A percentile compares a stretch with the other conserved stretches of the same genome.
These are phyloP conservation scores for Eulemur coronatus DNA, from an alignment of 2,797 vertebrate genomes.

Conservation along the genomic window DNA sequence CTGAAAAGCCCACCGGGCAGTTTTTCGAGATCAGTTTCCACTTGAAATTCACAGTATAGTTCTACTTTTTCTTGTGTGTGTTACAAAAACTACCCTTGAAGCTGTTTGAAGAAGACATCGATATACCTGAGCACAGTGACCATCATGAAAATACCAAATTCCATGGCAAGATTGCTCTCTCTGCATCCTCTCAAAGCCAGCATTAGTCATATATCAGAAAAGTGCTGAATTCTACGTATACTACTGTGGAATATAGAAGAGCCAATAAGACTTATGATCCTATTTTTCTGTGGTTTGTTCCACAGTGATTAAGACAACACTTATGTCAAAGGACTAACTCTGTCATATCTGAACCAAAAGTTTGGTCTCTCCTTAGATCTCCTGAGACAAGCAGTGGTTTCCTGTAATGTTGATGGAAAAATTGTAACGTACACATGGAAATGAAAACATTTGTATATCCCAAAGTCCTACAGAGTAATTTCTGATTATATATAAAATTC, in stretches of 20 bases:
- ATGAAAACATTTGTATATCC: background rate
- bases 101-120: background rate
- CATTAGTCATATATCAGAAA: background rate
- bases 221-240: background rate
- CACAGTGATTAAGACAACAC: background rate
- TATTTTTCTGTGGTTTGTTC: background rate
- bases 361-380: background rate
- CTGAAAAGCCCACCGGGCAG: background rate
- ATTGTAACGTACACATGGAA: background rate
- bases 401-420: background rate
- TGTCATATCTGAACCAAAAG: background rate
- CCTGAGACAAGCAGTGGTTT: background rate
- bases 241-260: background rate
- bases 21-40: background rate
- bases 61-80: background rate
- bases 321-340: background rate
- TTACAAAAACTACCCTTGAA: background rate
- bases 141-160: background rate
- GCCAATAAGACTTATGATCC: background rate
- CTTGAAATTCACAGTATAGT: background rate
- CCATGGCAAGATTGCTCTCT: background rate
- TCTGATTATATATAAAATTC: conserved; percentile 29
- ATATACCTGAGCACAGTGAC: background rate
- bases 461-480: conserved; percentile 21
- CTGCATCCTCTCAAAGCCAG: background rate